Conservation (phyloP, 2,113 vertebrate species). For the Alces alces region DNA sequence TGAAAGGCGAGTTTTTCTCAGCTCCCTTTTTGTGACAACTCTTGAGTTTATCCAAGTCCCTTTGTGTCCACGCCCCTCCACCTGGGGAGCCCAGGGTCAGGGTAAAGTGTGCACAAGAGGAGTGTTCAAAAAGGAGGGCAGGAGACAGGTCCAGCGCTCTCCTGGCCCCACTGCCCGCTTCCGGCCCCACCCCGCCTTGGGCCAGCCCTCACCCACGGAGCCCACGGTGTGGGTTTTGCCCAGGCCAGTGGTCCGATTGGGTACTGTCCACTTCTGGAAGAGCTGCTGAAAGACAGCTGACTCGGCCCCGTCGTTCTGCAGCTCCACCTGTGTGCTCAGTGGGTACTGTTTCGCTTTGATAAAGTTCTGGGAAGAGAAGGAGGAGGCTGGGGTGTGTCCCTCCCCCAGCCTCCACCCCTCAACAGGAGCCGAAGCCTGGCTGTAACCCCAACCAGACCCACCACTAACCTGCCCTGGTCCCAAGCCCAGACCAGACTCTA, state of each 20-base stretch:
- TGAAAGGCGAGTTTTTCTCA: background rate
- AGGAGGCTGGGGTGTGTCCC: background rate
- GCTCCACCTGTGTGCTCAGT: constrained; percentile 80
- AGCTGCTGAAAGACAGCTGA: constrained; percentile 87
- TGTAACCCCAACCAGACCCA: background rate
- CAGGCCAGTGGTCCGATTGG: constrained; percentile 77
- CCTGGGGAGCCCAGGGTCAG: background rate
- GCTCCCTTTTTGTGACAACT: background rate
- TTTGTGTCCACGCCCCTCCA: background rate
- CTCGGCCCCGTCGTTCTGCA: constrained; percentile 86
- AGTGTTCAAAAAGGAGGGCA: rapidly evolving
- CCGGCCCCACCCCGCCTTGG: background rate
- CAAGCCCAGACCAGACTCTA: background rate
- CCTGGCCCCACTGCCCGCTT: background rate
- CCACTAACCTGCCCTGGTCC: background rate
- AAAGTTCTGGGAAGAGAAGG: constrained; percentile 79
- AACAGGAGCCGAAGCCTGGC: background rate
- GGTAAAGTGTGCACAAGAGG: background rate
- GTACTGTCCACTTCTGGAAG: constrained; percentile 89
- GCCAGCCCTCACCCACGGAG: constrained; percentile 82
- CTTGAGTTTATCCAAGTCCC: background rate
- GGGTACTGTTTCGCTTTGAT: constrained; percentile 91
- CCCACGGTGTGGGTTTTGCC: constrained; percentile 82
- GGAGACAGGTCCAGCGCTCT: background rate
- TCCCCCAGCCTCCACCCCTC: background rate